These are phyloP conservation scores for Eumacrocentrus americanus DNA, from an alignment of 2,888 invertebrate genomes.

Conservation along the genomic window DNA sequence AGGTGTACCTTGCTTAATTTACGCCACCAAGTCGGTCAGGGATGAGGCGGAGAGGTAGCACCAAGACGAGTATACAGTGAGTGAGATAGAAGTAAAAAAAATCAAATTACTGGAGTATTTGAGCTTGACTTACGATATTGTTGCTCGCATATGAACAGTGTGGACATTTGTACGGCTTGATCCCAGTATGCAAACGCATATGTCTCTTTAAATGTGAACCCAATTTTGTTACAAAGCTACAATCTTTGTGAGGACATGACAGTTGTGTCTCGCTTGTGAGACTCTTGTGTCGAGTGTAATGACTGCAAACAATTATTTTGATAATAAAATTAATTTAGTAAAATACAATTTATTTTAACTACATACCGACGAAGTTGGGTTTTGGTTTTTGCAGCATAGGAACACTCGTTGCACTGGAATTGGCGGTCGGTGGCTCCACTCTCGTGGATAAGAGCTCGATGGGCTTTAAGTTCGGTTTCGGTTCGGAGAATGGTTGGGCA, in stretches of 20 bases:
- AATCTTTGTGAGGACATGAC: constrained; percentile 61
- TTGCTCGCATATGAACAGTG: constrained; percentile 81
- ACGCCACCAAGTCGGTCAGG: constrained; percentile 48
- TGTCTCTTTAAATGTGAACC: constrained; percentile 79
- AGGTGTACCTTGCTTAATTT: constrained; percentile 61
- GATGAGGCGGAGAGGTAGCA: constrained; percentile 5
- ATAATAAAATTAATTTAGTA: neutral
- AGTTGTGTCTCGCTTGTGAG: constrained; percentile 28
- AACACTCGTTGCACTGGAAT: constrained; percentile 67
- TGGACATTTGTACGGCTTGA: constrained; percentile 85
- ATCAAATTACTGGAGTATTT: too few relatives aligned
- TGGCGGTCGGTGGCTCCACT: constrained; percentile 62
- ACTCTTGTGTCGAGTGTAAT: constrained; percentile 45
- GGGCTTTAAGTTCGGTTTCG: constrained; percentile 65
- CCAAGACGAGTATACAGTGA: neutral
- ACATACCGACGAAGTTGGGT: constrained; percentile 63
- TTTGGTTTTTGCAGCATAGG: constrained; percentile 58
- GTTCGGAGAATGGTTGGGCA: constrained; percentile 68
- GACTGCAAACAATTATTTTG: constrained; percentile 41
- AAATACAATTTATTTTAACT: constrained; percentile 1
- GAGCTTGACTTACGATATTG: constrained; percentile 72
- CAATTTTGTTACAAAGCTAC: constrained; percentile 73
- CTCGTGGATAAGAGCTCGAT: constrained; percentile 66
- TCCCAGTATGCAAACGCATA: constrained; percentile 77
- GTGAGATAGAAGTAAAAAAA: constrained; percentile 1